Conservation (phyloP, 2,888 invertebrate species). For the Cepaea hortensis region DNA sequence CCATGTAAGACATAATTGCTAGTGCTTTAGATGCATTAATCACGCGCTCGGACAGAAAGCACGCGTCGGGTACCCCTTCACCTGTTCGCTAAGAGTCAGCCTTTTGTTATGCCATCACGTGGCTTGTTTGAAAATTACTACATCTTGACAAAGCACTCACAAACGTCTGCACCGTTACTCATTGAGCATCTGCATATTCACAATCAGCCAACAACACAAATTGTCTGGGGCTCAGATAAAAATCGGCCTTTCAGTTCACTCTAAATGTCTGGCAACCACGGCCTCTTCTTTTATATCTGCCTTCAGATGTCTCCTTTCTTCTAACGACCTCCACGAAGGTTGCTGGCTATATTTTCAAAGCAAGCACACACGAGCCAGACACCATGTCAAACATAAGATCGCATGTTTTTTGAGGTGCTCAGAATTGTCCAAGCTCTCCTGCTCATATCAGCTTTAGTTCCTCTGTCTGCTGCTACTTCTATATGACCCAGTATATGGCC, state of each 20-base stretch:
- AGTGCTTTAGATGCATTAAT: conserved; percentile 41
- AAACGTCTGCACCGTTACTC: conserved; percentile 43
- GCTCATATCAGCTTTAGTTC: not conserved
- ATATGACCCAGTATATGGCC: not conserved
- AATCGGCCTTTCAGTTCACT: conserved; percentile 33
- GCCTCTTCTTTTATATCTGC: conserved; percentile 27
- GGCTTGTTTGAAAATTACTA: conserved; percentile 30
- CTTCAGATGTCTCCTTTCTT: conserved; percentile 28
- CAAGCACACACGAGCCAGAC: conserved; percentile 20
- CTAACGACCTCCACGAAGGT: not conserved
- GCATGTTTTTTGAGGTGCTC: conserved; percentile 8
- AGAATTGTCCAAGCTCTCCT: conserved; percentile 2
- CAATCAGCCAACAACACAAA: conserved; percentile 23
- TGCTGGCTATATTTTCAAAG: conserved; percentile 11
- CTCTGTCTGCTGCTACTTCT: conserved; percentile 14
- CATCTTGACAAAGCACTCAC: conserved; percentile 28
- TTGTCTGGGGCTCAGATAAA: conserved; percentile 25
- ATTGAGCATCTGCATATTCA: conserved; percentile 35
- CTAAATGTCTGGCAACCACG: conserved; percentile 19
- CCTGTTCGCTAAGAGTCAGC: conserved; percentile 29
- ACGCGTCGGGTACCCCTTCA: conserved; percentile 26
- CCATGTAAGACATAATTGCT: conserved; percentile 30
- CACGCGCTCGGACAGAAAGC: conserved; percentile 13
- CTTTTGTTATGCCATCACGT: conserved; percentile 30
- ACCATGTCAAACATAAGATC: conserved; percentile 27